Evolutionary conservation across 2,888 invertebrate species (phyloP).

Genomic region (Amblyjoppa proteus): DNA sequence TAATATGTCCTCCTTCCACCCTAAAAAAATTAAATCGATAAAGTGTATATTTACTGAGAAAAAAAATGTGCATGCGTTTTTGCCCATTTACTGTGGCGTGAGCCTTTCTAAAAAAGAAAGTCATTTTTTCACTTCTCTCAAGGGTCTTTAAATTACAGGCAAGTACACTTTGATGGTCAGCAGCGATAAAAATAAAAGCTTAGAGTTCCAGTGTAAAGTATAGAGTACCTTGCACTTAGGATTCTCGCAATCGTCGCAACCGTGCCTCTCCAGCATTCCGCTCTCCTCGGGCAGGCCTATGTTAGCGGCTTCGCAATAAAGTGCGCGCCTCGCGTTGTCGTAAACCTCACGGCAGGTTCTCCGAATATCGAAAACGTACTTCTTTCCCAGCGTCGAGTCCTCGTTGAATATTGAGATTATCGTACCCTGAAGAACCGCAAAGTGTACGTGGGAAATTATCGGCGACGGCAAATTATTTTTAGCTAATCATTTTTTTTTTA

Average conservation of each 20-base stretch:
- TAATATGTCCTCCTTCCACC: no score
- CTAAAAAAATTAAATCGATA: no score
- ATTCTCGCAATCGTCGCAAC: slow-evolving; percentile 82
- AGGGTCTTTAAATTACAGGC: neutral
- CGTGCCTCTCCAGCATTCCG: slow-evolving; percentile 79
- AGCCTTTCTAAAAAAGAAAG: neutral
- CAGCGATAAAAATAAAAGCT: neutral
- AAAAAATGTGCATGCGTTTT: no score
- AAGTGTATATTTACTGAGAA: no score
- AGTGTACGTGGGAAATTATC: neutral
- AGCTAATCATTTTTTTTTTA: no score
- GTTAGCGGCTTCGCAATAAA: slow-evolving; percentile 86
- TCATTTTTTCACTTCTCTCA: neutral
- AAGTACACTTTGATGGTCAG: neutral
- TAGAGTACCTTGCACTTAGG: slow-evolving; percentile 81
- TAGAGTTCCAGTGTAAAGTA: neutral
- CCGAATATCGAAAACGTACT: slow-evolving; percentile 96
- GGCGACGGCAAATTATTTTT: neutral
- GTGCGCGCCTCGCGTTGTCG: slow-evolving; percentile 93
- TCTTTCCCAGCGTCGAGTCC: slow-evolving; percentile 93
- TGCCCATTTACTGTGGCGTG: no score
- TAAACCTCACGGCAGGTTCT: slow-evolving; percentile 96
- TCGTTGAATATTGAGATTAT: slow-evolving; percentile 97
- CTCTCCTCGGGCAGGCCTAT: slow-evolving; percentile 80
- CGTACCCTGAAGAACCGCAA: slow-evolving; percentile 88